Percentiles rank a stretch among this genome's conserved stretches.
Conservation (phyloP, 2,797 vertebrate genomes). For the Odontamblyopus rebecca region DNA sequence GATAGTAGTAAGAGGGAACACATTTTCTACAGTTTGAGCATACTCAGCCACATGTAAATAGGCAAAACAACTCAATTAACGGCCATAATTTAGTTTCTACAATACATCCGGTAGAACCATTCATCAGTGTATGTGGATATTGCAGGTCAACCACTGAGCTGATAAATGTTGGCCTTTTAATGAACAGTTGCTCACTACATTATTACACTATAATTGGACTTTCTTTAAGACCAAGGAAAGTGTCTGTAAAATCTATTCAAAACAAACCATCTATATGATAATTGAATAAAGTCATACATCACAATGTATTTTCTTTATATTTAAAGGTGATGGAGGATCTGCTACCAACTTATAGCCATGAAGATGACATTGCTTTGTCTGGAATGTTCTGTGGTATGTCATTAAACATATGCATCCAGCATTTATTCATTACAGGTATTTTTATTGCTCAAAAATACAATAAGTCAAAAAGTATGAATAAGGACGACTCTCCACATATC, state of each 20-base stretch:
- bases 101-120: neutral
- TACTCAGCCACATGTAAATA: conserved; percentile 16
- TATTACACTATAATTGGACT: neutral
- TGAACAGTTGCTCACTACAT: neutral
- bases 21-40: conserved; percentile 11
- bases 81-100: conserved; percentile 5
- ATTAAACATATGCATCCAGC: no score
- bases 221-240: neutral
- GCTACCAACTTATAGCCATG: no score
- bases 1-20: conserved; percentile 14
- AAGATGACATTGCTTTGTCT: no score
- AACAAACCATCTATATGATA: neutral
- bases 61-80: conserved; percentile 15
- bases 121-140: conserved; percentile 7
- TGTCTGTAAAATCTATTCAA: neutral
- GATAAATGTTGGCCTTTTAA: conserved; percentile 6
- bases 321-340: neutral
- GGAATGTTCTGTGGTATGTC: no score
- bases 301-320: neutral
- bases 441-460: no score
- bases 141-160: conserved; percentile 5
- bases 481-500: no score
- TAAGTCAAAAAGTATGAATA: no score
- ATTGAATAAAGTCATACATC: neutral
- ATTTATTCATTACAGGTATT: no score